These are phyloP conservation scores for Epicauta chinensis DNA, from an alignment of 1,140 invertebrate species.

Conservation along the genomic window DNA sequence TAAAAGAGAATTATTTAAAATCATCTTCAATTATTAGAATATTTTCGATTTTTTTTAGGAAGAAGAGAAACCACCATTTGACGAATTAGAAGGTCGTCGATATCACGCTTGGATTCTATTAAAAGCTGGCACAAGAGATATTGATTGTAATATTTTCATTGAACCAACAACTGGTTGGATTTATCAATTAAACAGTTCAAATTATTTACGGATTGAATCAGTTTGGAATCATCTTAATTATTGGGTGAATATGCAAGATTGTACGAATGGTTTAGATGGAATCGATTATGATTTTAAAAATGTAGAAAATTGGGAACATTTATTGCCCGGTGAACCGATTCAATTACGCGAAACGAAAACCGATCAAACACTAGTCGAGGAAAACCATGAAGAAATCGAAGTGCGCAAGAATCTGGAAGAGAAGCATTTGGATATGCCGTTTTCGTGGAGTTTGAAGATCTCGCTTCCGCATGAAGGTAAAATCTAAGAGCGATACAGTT, in stretches of 20 bases:
- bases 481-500: too few relatives aligned
- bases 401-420: conserved; percentile 47
- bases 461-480: conserved; percentile 59
- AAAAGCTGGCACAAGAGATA: conserved; percentile 50
- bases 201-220: conserved; percentile 74
- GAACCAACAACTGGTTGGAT: conserved; percentile 70
- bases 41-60: conserved; percentile 46
- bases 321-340: conserved; percentile 59
- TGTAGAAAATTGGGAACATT: conserved; percentile 58
- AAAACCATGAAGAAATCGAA: conserved; percentile 45
- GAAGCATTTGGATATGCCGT: conserved; percentile 74
- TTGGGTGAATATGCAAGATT: conserved; percentile 69
- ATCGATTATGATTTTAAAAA: conserved; percentile 56
- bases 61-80: conserved; percentile 60
- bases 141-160: conserved; percentile 67
- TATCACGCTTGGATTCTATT: conserved; percentile 81
- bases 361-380: conserved; percentile 40
- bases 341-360: conserved; percentile 38
- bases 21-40: not conserved
- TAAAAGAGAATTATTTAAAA: conserved; percentile 4
- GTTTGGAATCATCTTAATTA: conserved; percentile 86
- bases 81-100: conserved; percentile 65
- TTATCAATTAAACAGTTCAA: conserved; percentile 49
- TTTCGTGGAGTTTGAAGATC: conserved; percentile 68
- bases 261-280: conserved; percentile 42